These are phyloP conservation scores for Drosophila pseudoananassae DNA, from an alignment of 1,140 invertebrate genomes.

Conservation along the genomic window DNA sequence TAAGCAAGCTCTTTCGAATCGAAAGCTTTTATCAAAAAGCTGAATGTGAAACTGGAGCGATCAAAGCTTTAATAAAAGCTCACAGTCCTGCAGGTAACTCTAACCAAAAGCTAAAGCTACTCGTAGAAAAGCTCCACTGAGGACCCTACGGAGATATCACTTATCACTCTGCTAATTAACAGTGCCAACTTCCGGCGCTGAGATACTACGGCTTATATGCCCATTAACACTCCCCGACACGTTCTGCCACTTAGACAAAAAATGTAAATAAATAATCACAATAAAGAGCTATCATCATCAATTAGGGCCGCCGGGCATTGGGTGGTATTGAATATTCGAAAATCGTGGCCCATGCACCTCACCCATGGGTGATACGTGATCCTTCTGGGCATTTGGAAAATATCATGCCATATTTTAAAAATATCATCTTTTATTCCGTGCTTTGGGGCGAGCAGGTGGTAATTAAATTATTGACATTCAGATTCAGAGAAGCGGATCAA, in stretches of 20 bases:
- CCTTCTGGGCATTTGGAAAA: conserved; percentile 30
- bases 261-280: conserved; percentile 27
- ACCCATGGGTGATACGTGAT: conserved; percentile 35
- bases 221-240: conserved; percentile 24
- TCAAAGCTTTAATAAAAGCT: not conserved
- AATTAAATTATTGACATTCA: conserved; percentile 44
- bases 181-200: conserved; percentile 23
- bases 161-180: conserved; percentile 28
- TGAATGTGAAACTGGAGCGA: not conserved
- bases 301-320: conserved; percentile 25
- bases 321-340: not conserved
- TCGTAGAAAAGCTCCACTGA: conserved; percentile 1
- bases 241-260: conserved; percentile 36
- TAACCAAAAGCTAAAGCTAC: not conserved
- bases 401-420: not conserved
- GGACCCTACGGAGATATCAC: not conserved
- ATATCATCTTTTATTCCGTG: not conserved
- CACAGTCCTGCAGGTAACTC: not conserved
- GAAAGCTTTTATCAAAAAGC: conserved; percentile 13
- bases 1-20: conserved; percentile 19
- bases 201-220: not conserved
- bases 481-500: conserved; percentile 12
- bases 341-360: conserved; percentile 41
- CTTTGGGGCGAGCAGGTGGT: conserved; percentile 22
- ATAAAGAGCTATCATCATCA: conserved; percentile 16